Base-by-base conservation (phyloP, 2,888 invertebrate species). In the Anaspis maculata region DNA sequence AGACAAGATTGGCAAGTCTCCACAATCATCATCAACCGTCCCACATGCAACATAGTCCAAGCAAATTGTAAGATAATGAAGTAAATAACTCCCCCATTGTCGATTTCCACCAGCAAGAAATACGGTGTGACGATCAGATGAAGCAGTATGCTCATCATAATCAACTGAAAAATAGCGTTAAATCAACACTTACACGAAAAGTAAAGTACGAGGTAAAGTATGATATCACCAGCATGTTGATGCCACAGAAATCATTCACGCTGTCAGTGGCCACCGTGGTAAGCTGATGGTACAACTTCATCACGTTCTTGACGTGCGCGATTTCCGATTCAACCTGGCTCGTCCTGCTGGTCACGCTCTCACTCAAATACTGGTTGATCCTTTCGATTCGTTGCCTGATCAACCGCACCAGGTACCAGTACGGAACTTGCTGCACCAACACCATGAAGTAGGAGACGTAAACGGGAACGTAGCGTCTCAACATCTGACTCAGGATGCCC, bases 101-200 rank as follows among this genome's bases (percentile, higher is more conserved):
- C 52, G 16, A 68, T 52, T 47, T 70, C 70, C 37, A 68, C 49
- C 37, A 73, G 67, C 1, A 74, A 49, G 47, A 74, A 72, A 44
- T 74, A 74, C 1, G 72, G 68, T 0, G 73, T 74, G 27, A 73
- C 71, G 11, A 74, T 69, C 23, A 74, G 48, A 45, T 74, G 74
- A 27, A 74, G 55, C 3, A 74, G 54, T 27, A 72, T 73, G 1
- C 72, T 71, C 2, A 69, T 59, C 12, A 71, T 54, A 15, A 71
- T 67, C 1, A 49, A 44, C 49, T 49, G 27, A 11, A 44, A 39
- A 1, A 31, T 26, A 15, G 9, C 19, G 9, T 5, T 6, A 19
- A 19, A 19, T 6, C 9, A 9, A 19, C 19, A 19, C 19, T 19
- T 19, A 19, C 19, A 9, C 9, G 19, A 19, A 19, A 19, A 19